Evolutionary conservation across 1,140 invertebrate species (phyloP).

Genomic region (Cataglyphis hispanica): DNA sequence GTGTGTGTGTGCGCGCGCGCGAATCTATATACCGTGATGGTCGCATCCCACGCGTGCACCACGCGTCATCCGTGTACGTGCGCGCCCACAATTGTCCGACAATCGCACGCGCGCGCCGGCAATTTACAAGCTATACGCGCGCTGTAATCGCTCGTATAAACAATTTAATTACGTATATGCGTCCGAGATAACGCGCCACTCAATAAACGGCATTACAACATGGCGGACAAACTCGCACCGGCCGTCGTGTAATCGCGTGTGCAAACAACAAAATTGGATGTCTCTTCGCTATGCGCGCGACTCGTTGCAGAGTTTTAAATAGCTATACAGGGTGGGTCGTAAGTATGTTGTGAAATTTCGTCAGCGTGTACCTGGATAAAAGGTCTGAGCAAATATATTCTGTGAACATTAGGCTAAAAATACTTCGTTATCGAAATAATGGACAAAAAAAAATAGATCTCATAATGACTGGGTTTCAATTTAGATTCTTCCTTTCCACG

Average conservation of each 20-base stretch:
- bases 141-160: conserved; percentile 64
- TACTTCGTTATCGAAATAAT: no score
- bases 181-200: conserved; percentile 57
- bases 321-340: no score
- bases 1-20: neutral
- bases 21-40: conserved; percentile 7
- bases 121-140: conserved; percentile 62
- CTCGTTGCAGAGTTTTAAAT: conserved; percentile 17
- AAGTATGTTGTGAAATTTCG: no score
- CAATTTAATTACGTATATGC: conserved; percentile 65
- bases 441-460: no score
- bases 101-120: conserved; percentile 54
- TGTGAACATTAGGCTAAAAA: no score
- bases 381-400: no score
- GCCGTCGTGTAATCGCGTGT: conserved; percentile 45
- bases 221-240: conserved; percentile 47
- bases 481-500: no score
- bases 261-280: conserved; percentile 52
- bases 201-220: conserved; percentile 61
- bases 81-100: conserved; percentile 18
- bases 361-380: no score
- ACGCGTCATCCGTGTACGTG: neutral
- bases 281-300: neutral
- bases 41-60: conserved; percentile 3
- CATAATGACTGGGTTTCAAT: no score